Evolutionary conservation across 2,797 vertebrate species (phyloP).

Genomic region (Cyprinella venusta): DNA sequence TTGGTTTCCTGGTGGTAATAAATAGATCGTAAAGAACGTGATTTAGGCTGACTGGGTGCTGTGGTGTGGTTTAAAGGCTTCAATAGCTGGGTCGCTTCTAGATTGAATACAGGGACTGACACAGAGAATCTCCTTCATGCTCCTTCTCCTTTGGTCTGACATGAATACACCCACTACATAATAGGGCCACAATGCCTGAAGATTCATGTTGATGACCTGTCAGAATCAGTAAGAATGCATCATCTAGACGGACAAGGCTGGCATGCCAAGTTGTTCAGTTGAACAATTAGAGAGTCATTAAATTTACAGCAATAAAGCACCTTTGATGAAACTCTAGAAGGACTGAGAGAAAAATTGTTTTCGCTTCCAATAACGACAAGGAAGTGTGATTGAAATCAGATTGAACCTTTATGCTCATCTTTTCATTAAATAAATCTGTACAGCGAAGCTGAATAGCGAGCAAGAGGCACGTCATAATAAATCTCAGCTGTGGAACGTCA

Average conservation of each 20-base stretch:
- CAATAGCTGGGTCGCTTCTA: conserved; percentile 30
- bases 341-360: background rate
- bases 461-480: conserved; percentile 17
- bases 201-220: conserved; percentile 42
- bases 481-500: conserved; percentile 28
- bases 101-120: conserved; percentile 39
- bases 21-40: conserved; percentile 70
- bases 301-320: conserved; percentile 38
- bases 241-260: conserved; percentile 21
- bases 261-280: conserved; percentile 4
- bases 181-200: conserved; percentile 19
- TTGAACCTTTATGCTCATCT: conserved; percentile 14
- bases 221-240: conserved; percentile 24
- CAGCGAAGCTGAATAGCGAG: background rate
- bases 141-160: conserved; percentile 20
- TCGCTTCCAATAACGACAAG: background rate
- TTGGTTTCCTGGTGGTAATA: conserved; percentile 59
- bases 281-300: conserved; percentile 41
- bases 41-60: conserved; percentile 66
- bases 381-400: conserved; percentile 24
- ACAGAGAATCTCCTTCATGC: conserved; percentile 32
- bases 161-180: conserved; percentile 29
- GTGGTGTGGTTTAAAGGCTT: conserved; percentile 63
- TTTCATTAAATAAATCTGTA: conserved; percentile 22
- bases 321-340: conserved; percentile 36